These are phyloP conservation scores for Mesaphorura yosii DNA, from an alignment of 1,140 invertebrate species.

Conservation along the genomic window DNA sequence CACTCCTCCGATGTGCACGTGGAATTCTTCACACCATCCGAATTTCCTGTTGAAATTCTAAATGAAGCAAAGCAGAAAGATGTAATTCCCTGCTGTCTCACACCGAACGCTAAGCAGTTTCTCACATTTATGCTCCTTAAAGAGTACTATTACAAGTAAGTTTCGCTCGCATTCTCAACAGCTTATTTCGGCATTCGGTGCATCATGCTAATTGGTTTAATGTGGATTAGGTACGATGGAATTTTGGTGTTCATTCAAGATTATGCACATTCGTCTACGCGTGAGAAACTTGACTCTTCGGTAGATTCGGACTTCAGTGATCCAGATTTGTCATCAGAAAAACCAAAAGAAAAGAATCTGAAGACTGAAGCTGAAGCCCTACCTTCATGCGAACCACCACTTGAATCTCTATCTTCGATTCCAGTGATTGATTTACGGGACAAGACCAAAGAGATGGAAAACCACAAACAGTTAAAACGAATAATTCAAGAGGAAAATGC, in stretches of 20 bases:
- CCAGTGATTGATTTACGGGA: conserved; percentile 14
- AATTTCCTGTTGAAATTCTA: conserved; percentile 49
- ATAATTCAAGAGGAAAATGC: not conserved
- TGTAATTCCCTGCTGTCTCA: conserved; percentile 28
- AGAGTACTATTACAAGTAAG: conserved; percentile 26
- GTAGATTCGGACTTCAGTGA: not conserved
- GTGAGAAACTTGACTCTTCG: not conserved
- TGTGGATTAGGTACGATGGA: conserved; percentile 19
- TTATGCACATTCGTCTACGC: not conserved
- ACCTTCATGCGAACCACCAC: conserved; percentile 18
- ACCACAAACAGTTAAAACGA: not conserved
- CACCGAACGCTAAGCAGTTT: conserved; percentile 29
- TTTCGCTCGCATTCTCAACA: not conserved
- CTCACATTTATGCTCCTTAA: conserved; percentile 30
- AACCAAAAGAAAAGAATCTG: not conserved
- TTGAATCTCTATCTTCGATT: conserved; percentile 23
- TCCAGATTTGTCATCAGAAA: not conserved
- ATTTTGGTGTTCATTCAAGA: conserved; percentile 30
- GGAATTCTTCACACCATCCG: conserved; percentile 57
- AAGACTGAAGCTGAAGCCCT: not conserved
- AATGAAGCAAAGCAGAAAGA: conserved; percentile 24
- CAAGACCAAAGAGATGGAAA: not conserved
- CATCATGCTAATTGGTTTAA: not conserved
- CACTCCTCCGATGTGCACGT: conserved; percentile 54
- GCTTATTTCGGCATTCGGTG: not conserved